Evolutionary conservation across 2,797 vertebrate genomes (phyloP).

Genomic region (Urocyon cinereoargenteus): DNA sequence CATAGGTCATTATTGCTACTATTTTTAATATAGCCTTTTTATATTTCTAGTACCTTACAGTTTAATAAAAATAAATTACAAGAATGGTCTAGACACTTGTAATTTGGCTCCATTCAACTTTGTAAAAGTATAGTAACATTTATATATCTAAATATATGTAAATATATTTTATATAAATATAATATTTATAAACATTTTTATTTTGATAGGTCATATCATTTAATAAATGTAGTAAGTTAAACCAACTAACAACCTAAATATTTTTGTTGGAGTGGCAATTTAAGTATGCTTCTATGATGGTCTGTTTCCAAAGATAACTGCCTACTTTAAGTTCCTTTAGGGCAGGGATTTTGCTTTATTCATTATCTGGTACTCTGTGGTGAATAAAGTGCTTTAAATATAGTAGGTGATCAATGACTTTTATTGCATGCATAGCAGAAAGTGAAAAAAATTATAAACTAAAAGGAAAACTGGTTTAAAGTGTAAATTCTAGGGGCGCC

Average conservation of each 20-base stretch:
- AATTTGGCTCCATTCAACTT: slow-evolving; percentile 60
- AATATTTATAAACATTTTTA: slow-evolving; percentile 48
- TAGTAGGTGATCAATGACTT: slow-evolving; percentile 64
- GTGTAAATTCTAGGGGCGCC: not conserved
- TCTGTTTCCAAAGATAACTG: slow-evolving; percentile 79
- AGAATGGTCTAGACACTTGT: not conserved
- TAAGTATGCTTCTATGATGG: slow-evolving; percentile 76
- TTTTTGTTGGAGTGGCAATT: slow-evolving; percentile 64
- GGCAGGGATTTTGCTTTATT: slow-evolving; percentile 57
- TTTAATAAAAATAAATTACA: slow-evolving; percentile 32
- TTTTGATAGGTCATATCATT: slow-evolving; percentile 61
- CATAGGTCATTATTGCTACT: not conserved
- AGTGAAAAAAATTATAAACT: slow-evolving; percentile 16
- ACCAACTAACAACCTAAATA: slow-evolving; percentile 67
- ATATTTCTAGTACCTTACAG: not conserved
- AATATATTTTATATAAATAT: not conserved
- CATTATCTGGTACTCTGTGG: not conserved
- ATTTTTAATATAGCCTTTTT: not conserved
- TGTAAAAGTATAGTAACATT: not conserved
- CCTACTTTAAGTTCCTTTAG: slow-evolving; percentile 55
- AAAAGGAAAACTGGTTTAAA: slow-evolving; percentile 57
- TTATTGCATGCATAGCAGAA: slow-evolving; percentile 27
- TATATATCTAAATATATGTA: too few relatives aligned
- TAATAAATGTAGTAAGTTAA: slow-evolving; percentile 65
- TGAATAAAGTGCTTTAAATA: slow-evolving; percentile 54